Evolutionary conservation across 2,888 invertebrate genomes (phyloP).

Genomic region (Poecilobothrus nobilitatus): DNA sequence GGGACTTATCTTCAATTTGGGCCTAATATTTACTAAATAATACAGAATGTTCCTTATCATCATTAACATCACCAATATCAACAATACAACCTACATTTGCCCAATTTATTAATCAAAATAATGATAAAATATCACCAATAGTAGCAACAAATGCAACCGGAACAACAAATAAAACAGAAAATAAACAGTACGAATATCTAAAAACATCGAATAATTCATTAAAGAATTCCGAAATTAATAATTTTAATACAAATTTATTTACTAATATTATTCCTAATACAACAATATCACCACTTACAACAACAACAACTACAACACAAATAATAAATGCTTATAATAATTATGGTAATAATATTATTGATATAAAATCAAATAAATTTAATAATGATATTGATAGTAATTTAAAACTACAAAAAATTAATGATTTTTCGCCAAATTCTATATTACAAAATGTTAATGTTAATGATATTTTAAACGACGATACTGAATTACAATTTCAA

Average conservation of each 20-base stretch:
- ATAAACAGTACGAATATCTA: neutral
- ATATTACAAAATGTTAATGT: neutral
- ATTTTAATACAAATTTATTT: neutral
- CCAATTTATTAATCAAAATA: constrained; percentile 6
- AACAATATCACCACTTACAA: neutral
- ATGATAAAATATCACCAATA: neutral
- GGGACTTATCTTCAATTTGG: constrained; percentile 69
- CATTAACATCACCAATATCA: constrained; percentile 3
- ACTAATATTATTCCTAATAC: neutral
- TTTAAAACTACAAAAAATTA: neutral
- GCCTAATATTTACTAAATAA: constrained; percentile 28
- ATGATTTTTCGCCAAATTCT: neutral
- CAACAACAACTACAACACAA: neutral
- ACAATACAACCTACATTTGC: neutral
- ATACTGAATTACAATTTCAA: neutral
- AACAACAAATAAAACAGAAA: neutral
- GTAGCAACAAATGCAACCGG: neutral
- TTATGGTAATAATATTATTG: no score
- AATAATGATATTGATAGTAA: neutral
- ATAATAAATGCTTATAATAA: neutral
- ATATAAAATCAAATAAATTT: neutral
- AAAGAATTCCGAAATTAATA: neutral
- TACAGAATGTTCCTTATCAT: constrained; percentile 1
- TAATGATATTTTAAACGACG: neutral
- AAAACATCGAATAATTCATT: neutral